Base-by-base conservation (phyloP, 2,113 vertebrate species). In the Plectropomus leopardus region DNA sequence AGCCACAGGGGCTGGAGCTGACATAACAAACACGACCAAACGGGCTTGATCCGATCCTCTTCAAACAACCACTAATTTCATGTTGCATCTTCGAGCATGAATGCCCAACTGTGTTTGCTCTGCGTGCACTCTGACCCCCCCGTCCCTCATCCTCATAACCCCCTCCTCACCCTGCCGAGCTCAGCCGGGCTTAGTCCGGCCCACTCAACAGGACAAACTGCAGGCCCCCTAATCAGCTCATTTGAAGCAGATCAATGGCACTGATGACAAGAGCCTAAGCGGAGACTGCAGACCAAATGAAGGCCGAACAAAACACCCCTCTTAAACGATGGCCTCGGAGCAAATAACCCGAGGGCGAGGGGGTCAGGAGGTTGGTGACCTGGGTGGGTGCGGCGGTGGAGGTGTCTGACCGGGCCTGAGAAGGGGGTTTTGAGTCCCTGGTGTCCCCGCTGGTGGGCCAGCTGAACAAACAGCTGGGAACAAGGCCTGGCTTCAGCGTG, bases 401-500 rank as follows among this genome's bases (percentile, higher is more conserved):
- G 88, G 88, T 93, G 93, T 93, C 92, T 77, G 60, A 90, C 87
- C 77, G 80, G 74, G 87, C 78, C 69, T 44, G 69, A 70, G 82
- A 40, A 44, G 65, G 59, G 73, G 73, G 55, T 5, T 76, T 86
- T 73, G 80, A 83, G 91, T 81, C 84, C 83, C 88, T 58, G 82
- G 80, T 79, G 92, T 87, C 93, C 93, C 89, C 28, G 77, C 86
- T 90, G 92, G 91, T 86, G 84, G 85, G 86, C 87, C 95, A 95
- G 95, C 95, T 96, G 95, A 93, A 94, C 91, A 94, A 95, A 95
- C 91, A 95, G 88, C 83, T 71, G 64, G 81, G 83, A 94, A 94
- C 92, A 94, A 95, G 92, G 90, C 89, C 32, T 9, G 80, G 88
- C 88, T 92, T 93, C 90, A 92, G 81, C 19, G 4, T 71, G 76